A percentile compares a stretch with the other conserved stretches of the same genome.
Conservation (phyloP, 1,140 invertebrate species). For the Drosophila simulans region DNA sequence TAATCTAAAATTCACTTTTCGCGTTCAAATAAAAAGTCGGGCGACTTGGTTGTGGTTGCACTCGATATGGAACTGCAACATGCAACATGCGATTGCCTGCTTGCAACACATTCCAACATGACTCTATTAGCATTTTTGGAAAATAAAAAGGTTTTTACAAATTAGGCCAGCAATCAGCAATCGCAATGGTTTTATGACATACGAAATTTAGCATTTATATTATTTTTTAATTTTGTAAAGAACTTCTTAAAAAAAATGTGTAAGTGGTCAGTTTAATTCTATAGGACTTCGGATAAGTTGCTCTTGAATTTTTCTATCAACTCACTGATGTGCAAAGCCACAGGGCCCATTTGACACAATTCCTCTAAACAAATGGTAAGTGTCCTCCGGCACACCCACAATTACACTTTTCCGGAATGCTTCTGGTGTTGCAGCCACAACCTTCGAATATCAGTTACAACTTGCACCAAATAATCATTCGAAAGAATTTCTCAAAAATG, state of each 20-base stretch:
- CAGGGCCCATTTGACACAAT: slow-evolving; percentile 34
- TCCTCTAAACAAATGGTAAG: slow-evolving; percentile 24
- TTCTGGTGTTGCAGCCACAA: slow-evolving; percentile 2
- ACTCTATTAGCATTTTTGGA: neutral
- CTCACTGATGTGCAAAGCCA: slow-evolving; percentile 21
- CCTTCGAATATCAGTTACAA: neutral
- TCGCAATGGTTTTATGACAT: neutral
- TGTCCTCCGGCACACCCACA: slow-evolving; percentile 31
- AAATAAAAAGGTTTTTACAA: neutral
- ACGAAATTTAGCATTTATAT: neutral
- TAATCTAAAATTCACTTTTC: too few species aligned
- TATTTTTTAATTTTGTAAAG: too few species aligned
- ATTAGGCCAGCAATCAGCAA: neutral
- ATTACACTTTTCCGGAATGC: slow-evolving; percentile 22
- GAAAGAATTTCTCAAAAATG: slow-evolving; percentile 4
- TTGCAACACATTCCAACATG: neutral
- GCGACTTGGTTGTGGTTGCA: neutral
- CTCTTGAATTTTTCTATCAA: slow-evolving; percentile 18
- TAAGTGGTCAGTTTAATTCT: slow-evolving; percentile 5
- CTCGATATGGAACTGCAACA: neutral
- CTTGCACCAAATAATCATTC: slow-evolving; percentile 4
- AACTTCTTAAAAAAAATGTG: neutral
- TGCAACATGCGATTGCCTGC: neutral
- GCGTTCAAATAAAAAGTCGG: too few species aligned
- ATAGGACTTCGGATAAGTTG: too few species aligned